Evolutionary conservation across 2,888 invertebrate genomes (phyloP), one percentile per base, ranked within the genome.

Genomic region (Flabesymbios commensalis): DNA sequence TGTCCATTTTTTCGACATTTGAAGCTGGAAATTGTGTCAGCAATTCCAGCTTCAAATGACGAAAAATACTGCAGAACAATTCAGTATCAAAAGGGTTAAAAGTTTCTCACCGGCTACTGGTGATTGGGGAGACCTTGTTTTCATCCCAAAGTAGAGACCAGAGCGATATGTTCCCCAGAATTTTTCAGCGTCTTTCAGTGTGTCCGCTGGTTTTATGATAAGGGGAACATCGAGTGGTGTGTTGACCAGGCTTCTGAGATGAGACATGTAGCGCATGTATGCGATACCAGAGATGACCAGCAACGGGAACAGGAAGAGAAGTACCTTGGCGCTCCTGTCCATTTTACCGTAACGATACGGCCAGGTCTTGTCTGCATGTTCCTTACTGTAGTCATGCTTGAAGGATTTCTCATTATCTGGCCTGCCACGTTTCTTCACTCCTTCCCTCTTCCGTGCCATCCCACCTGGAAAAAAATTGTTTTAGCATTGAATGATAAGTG

Each of bases 101-200:
- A n/a, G 31, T 14, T 33, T 7, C 57, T 60, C 33, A 67, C 99
- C 99, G 75, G 93, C 90, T 0, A 95, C 90, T 0, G 95, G 87
- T 0, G 97, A 95, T 57, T 89, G 85, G 0, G 94, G 92, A 78
- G 93, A 92, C 57, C 97, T 85, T 0, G 93, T 93, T 84, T 94
- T 93, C 78, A 99, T 57, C 2, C 83, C 83, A 74, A 82, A 83
- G 64, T 83, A 83, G 17, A 76, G 59, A 19, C 78, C 72, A 3
- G 83, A 75, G 57, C 82, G 78, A 81, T 97, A 98, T 0, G 91
- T 89, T 7, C 98, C 98, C 99, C 99, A 99, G 61, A 71, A 70
- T 22, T 59, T 47, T 22, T 58, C 58, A 3, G 66, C 57, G 45
- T 67, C 61, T 4, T 63, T 59, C 4, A 59, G 54, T 24, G 68